Percentiles rank a stretch among this genome's conserved stretches.
These are phyloP conservation scores for Ceratina australensis DNA, from an alignment of 1,140 invertebrate species.

Conservation along the genomic window DNA sequence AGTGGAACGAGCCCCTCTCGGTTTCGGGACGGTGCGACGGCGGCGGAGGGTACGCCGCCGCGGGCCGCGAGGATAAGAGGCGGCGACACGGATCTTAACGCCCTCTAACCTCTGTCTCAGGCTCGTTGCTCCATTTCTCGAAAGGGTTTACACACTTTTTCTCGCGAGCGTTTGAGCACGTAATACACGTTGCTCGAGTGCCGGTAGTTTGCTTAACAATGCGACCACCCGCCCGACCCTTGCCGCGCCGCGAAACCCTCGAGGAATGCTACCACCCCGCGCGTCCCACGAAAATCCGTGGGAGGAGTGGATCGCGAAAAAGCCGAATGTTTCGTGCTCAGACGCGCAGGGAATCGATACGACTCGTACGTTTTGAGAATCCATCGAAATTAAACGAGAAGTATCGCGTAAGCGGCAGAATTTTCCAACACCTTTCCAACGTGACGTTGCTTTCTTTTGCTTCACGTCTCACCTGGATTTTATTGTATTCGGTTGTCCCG, in stretches of 20 bases:
- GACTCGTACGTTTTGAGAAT: too few relatives aligned
- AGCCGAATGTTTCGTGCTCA: neutral
- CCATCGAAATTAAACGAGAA: too few relatives aligned
- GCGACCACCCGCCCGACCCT: conserved; percentile 18
- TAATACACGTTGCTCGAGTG: conserved; percentile 68
- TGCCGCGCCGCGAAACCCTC: conserved; percentile 3
- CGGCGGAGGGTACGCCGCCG: conserved; percentile 29
- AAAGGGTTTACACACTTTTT: conserved; percentile 68
- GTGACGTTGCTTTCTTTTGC: too few relatives aligned
- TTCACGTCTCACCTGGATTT: too few relatives aligned
- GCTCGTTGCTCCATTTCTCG: conserved; percentile 72
- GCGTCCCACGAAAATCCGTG: neutral
- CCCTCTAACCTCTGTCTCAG: conserved; percentile 51
- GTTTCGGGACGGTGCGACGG: neutral
- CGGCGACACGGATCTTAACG: conserved; percentile 60
- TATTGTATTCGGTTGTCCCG: too few relatives aligned
- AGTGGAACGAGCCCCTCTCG: conserved; percentile 42
- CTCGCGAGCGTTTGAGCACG: conserved; percentile 68
- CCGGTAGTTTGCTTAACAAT: conserved; percentile 73
- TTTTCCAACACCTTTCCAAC: too few relatives aligned
- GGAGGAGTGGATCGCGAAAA: neutral
- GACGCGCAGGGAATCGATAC: too few relatives aligned
- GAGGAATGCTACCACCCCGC: neutral
- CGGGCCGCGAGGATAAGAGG: conserved; percentile 37
- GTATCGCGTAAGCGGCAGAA: too few relatives aligned